phyloP scores from a whole-genome alignment of 2,888 invertebrate genomes.

The Amiota minor region DNA sequence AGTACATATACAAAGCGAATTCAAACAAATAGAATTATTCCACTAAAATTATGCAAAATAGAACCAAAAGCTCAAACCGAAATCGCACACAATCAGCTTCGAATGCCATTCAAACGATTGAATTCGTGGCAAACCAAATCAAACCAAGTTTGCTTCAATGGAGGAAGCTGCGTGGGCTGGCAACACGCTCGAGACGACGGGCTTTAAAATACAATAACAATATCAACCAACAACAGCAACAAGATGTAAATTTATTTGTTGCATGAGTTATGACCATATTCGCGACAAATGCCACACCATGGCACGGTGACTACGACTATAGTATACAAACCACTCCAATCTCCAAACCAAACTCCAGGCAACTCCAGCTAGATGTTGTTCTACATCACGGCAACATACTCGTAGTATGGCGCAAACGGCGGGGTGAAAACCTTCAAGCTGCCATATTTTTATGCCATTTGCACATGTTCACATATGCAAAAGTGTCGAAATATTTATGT shows the following conservation, averaged over 20 bases:
- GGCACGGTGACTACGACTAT: not conserved
- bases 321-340: conserved; percentile 43
- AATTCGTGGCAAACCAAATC: not conserved
- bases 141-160: not conserved
- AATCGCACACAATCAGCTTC: conserved; percentile 27
- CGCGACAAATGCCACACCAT: conserved; percentile 60
- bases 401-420: not conserved
- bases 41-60: conserved; percentile 27
- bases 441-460: conserved; percentile 67
- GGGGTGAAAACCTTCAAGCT: conserved; percentile 39
- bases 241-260: conserved; percentile 64
- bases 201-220: conserved; percentile 6
- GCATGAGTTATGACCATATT: conserved; percentile 71
- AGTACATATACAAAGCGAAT: conserved; percentile 23
- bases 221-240: conserved; percentile 5
- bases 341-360: conserved; percentile 41
- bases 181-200: not conserved
- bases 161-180: conserved; percentile 7
- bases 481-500: conserved; percentile 69
- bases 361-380: conserved; percentile 7
- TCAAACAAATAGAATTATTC: conserved; percentile 13
- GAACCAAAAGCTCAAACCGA: conserved; percentile 12
- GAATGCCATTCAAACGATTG: conserved; percentile 8
- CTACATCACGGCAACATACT: conserved; percentile 9
- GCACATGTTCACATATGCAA: conserved; percentile 60